Base-by-base conservation (phyloP, 1,140 invertebrate genomes). In the Drosophila nigromelanica region DNA sequence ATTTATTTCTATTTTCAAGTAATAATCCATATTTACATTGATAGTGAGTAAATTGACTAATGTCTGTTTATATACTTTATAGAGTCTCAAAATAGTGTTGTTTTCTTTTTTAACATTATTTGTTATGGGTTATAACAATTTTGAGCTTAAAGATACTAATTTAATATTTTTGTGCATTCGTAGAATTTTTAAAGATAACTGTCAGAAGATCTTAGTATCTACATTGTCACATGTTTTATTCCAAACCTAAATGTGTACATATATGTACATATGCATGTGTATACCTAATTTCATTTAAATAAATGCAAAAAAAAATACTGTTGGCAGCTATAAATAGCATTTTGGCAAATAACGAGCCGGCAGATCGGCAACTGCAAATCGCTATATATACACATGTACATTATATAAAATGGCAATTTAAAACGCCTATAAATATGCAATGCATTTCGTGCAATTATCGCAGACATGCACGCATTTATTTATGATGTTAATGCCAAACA, bases 401-500 rank as follows among this genome's bases (percentile, higher is more conserved):
- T 45, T 39, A 40, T 50, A 62, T 14, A 30, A 15, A 50, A 37
- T 2, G 5, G 39, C 35, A 42, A 39, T 48, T 37, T n/a, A 42
- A 50, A 67, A 45, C 45, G 63, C 64, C 70, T 63, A 76, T 86
- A 78, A 80, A 86, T 86, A 86, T 78, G 78, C 74, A 81, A 81
- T 78, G 60, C 14, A 60, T 72, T 87, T 59, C 69, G 42, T 55
- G 56, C 73, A 85, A 80, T 83, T 83, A 83, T 80, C 64, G 18
- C 67, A 45, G 51, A 40, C 18, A 33, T 35, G 15, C 60, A 21
- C 60, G 39, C 68, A 68, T 78, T 75, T 78, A 67, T 76, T 79
- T 76, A 71, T 72, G 66, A 59, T 60, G 59, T 64, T 83, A 83
- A 76, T 76, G 37, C 42, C 40, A 42, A 37, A 58, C 11, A 27